Conservation (phyloP, 2,888 invertebrate species). For the Clostera curtula region DNA sequence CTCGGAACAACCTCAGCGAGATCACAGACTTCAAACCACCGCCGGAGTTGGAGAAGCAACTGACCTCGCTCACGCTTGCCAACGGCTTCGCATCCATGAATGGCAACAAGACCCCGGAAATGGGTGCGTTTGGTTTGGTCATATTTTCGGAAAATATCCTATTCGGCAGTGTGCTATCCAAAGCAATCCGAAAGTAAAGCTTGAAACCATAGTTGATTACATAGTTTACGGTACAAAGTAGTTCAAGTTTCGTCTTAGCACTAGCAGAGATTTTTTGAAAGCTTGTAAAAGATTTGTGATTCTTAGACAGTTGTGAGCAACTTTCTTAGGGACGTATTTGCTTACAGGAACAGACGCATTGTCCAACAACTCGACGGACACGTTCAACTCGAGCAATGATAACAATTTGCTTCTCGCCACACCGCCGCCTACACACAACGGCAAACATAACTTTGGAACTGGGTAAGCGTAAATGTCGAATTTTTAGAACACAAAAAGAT, state of each 20-base stretch:
- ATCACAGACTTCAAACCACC: conserved; percentile 61
- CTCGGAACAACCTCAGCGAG: conserved; percentile 47
- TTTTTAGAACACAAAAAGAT: no score
- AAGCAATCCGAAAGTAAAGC: no score
- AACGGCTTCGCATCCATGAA: conserved; percentile 51
- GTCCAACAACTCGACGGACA: conserved; percentile 63
- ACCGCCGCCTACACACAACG: conserved; percentile 59
- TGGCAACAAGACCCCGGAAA: conserved; percentile 45
- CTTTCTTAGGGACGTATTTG: conserved; percentile 1
- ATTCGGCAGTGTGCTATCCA: no score
- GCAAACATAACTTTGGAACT: conserved; percentile 38
- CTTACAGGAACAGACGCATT: conserved; percentile 44
- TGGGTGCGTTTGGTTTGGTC: conserved; percentile 33
- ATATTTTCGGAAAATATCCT: no score
- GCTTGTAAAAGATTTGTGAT: no score
- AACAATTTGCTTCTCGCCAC: conserved; percentile 53
- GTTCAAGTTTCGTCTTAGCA: no score
- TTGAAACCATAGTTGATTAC: no score
- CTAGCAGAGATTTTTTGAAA: no score
- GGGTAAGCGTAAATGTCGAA: conserved; percentile 44
- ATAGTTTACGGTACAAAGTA: no score
- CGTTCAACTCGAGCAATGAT: conserved; percentile 55
- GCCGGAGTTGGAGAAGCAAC: conserved; percentile 51
- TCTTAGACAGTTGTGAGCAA: no score
- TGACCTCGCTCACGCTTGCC: conserved; percentile 50